Conservation (phyloP, 1,140 invertebrate species). For the Penaeus japonicus region DNA sequence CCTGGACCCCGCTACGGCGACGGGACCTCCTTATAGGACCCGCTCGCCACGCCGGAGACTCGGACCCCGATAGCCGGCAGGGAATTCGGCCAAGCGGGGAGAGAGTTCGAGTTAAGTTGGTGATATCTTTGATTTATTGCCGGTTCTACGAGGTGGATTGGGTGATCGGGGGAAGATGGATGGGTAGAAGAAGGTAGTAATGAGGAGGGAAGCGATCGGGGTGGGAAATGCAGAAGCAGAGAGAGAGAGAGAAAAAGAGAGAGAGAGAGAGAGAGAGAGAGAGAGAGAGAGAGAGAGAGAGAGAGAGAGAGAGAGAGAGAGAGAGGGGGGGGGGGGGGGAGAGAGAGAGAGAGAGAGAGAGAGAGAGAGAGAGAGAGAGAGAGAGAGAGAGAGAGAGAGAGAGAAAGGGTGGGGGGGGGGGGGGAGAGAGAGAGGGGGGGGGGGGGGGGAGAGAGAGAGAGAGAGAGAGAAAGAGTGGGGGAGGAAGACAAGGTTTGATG, state of each 20-base stretch:
- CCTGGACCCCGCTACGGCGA: not conserved
- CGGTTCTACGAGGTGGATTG: too few species aligned
- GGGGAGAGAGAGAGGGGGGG: not conserved
- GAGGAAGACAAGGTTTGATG: not conserved
- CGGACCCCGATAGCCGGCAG: not conserved
- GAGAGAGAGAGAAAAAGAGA: too few species aligned
- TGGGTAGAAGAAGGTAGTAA: too few species aligned
- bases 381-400: not conserved
- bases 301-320: not conserved
- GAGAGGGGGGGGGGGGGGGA: not conserved
- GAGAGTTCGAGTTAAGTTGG: too few species aligned
- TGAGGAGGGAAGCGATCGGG: too few species aligned
- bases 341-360: not conserved
- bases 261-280: too few species aligned
- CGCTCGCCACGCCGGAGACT: not conserved
- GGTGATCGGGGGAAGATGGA: not conserved
- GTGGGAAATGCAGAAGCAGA: too few species aligned
- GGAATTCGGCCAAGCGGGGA: too few species aligned
- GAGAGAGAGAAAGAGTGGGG: constrained; percentile 15
- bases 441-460: not conserved
- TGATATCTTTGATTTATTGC: too few species aligned
- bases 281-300: too few species aligned
- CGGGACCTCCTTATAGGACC: not conserved
- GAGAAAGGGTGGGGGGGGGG: not conserved
- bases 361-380: not conserved